phyloP scores from a whole-genome alignment of 2,113 vertebrate genomes.

The Trematomus loennbergii region DNA sequence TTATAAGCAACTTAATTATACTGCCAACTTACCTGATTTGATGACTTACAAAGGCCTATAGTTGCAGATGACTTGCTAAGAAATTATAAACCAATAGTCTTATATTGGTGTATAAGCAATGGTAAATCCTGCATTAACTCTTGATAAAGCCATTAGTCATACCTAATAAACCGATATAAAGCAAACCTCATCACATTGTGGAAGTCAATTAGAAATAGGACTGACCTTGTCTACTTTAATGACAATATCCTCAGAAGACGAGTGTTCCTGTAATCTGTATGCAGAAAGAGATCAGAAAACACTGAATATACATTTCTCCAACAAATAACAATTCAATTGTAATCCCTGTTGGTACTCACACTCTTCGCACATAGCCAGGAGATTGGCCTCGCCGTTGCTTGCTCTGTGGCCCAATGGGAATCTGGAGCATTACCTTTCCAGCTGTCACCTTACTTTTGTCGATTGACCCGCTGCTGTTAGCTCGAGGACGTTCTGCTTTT shows the following conservation, averaged over 20 bases:
- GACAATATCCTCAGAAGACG: slow-evolving; percentile 55
- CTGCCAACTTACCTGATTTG: not conserved
- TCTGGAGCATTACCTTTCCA: slow-evolving; percentile 74
- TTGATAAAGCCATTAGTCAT: not conserved
- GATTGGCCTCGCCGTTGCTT: slow-evolving; percentile 59
- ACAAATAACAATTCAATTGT: not conserved
- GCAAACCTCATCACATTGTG: not conserved
- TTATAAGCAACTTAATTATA: not conserved
- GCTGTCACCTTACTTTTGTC: slow-evolving; percentile 68
- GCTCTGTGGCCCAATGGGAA: slow-evolving; percentile 60
- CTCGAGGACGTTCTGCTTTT: slow-evolving; percentile 74
- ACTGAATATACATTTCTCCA: not conserved
- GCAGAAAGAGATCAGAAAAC: not conserved
- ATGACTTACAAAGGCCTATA: not conserved
- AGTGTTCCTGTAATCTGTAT: slow-evolving; percentile 54
- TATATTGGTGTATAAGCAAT: not conserved
- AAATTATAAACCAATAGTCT: not conserved
- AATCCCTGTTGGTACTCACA: slow-evolving; percentile 66
- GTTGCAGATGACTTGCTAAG: not conserved
- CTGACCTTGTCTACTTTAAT: slow-evolving; percentile 80
- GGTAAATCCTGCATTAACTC: too few species aligned
- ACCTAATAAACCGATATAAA: not conserved
- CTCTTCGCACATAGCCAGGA: slow-evolving; percentile 64
- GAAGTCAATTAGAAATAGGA: not conserved
- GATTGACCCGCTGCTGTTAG: slow-evolving; percentile 75